These are phyloP conservation scores for Myocastor coypus DNA, from an alignment of 2,113 vertebrate genomes.

Conservation along the genomic window DNA sequence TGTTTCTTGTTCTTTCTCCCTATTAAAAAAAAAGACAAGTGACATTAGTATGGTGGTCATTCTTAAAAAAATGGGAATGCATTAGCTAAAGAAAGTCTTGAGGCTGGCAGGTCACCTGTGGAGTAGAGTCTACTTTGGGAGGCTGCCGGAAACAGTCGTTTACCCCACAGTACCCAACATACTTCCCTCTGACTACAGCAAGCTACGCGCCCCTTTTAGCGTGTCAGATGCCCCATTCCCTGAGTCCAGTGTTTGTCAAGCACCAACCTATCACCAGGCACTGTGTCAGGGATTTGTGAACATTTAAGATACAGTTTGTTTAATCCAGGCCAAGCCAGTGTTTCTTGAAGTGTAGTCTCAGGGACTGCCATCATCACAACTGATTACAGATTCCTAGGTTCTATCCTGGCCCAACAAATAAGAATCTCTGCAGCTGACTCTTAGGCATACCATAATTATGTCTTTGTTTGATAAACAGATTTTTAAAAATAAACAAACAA, in stretches of 20 bases:
- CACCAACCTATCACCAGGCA: neutral
- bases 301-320: neutral
- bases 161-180: accelerated
- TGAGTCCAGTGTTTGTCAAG: no score
- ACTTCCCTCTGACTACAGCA: neutral
- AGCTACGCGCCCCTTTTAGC: accelerated
- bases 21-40: conserved; percentile 79
- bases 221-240: accelerated
- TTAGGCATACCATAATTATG: neutral
- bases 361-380: neutral
- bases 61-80: neutral
- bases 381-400: neutral
- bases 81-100: neutral
- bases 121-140: neutral
- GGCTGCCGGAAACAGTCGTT: neutral
- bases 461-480: neutral
- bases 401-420: neutral
- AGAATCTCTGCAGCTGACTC: neutral
- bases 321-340: neutral
- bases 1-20: conserved; percentile 95
- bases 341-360: neutral
- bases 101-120: accelerated
- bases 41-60: neutral
- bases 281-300: neutral
- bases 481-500: neutral